These are phyloP conservation scores for Philhelius pedissequus DNA, from an alignment of 2,888 invertebrate species.

Conservation along the genomic window DNA sequence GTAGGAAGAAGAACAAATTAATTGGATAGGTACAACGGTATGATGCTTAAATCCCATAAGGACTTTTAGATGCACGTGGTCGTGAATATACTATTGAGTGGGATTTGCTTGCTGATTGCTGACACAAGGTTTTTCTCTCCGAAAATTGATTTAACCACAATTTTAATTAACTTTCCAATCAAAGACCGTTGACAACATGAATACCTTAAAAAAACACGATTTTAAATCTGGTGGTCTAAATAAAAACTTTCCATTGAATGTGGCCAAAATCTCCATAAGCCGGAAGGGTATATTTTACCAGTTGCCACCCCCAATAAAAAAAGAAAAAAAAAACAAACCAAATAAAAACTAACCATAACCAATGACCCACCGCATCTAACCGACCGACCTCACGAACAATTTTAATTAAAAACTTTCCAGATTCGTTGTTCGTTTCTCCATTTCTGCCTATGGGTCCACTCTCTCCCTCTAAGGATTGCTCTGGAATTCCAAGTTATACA, in stretches of 20 bases:
- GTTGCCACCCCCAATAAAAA: not conserved
- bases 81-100: slow-evolving; percentile 17
- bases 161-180: slow-evolving; percentile 66
- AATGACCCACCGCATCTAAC: slow-evolving; percentile 40
- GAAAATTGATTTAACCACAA: slow-evolving; percentile 63
- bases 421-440: not conserved
- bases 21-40: slow-evolving; percentile 23
- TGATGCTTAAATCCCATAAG: slow-evolving; percentile 23
- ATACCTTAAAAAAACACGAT: slow-evolving; percentile 2
- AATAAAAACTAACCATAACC: slow-evolving; percentile 37
- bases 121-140: slow-evolving; percentile 9
- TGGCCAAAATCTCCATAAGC: slow-evolving; percentile 3
- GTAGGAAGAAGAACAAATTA: not conserved
- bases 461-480: slow-evolving; percentile 10
- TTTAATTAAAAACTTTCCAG: slow-evolving; percentile 67
- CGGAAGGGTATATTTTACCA: not conserved
- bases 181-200: slow-evolving; percentile 51
- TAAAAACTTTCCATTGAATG: slow-evolving; percentile 22
- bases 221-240: slow-evolving; percentile 35
- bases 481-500: slow-evolving; percentile 35
- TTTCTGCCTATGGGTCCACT: not conserved
- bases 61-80: slow-evolving; percentile 14
- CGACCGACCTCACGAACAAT: slow-evolving; percentile 53
- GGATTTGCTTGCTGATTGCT: slow-evolving; percentile 12
- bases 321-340: not conserved